Evolutionary conservation across 2,113 vertebrate species (phyloP), one percentile per base, ranked within the genome.

Genomic region (Odontesthes bonariensis): DNA sequence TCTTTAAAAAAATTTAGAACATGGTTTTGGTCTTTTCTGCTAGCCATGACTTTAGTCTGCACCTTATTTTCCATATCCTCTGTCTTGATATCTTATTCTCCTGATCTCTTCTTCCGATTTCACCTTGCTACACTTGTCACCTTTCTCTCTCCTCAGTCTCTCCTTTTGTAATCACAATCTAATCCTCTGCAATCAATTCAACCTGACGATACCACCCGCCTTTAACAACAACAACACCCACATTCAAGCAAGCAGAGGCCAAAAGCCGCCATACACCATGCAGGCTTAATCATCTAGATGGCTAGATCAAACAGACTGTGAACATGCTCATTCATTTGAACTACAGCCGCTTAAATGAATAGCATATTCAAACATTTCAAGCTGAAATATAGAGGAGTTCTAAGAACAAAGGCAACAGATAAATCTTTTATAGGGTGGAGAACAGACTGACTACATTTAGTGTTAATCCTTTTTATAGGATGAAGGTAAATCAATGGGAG

Each of bases 381-480:
- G n/a, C 40, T 31, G 20, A 73, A 60, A 60, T 47, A 52, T 12
- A 46, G n/a, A 42, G 17, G 47, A 52, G 31, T 31, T 53, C 4
- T 7, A n/a, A 54, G n/a, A 23, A 59, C 54, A 33, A 3, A 70
- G 22, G 17, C 16, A 64, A 35, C 60, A 75, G 42, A 9, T 4
- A 49, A 73, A 69, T 54, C 16, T 52, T 22, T 58, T 40, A 11
- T 14, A 13, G 40, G 6, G 14, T 35, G 33, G 5, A 70, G 85
- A 85, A 91, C 85, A 82, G 51, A 60, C 65, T 77, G 73, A 40
- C 32, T 49, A 56, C 65, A 80, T 90, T 85, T 77, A 62, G 83
- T 68, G 58, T 77, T 77, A 73, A 85, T 88, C 82, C 81, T 77
- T 86, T 90, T 91, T 76, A 81, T 79, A 91, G 86, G 83, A 55